These are phyloP conservation scores for Drosophila lutescens DNA, from an alignment of 2,888 invertebrate species.

Conservation along the genomic window DNA sequence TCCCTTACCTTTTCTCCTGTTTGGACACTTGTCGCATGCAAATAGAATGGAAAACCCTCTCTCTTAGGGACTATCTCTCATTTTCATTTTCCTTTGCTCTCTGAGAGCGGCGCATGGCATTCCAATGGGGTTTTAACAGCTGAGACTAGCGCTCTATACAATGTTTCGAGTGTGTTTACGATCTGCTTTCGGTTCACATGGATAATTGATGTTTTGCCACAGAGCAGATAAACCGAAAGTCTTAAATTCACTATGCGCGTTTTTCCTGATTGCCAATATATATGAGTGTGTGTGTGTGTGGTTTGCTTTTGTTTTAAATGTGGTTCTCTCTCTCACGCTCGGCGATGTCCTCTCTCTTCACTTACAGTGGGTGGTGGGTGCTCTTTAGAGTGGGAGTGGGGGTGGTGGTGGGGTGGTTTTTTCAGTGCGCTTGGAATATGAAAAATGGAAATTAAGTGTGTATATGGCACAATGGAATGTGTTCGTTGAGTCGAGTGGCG, in stretches of 20 bases:
- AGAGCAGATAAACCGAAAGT: constrained; percentile 38
- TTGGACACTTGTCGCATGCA: constrained; percentile 73
- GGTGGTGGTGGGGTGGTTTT: constrained; percentile 37
- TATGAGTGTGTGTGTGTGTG: neutral
- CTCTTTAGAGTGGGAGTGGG: constrained; percentile 45
- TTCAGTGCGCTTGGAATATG: constrained; percentile 72
- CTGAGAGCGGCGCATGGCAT: constrained; percentile 30
- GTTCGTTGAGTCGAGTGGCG: constrained; percentile 55
- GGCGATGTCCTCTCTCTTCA: neutral
- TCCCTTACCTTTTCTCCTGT: neutral
- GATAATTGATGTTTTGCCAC: constrained; percentile 47
- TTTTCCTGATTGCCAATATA: constrained; percentile 6
- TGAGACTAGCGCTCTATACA: constrained; percentile 37
- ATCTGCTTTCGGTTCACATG: constrained; percentile 38
- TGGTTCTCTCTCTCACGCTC: neutral
- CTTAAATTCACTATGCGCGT: constrained; percentile 21
- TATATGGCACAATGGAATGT: constrained; percentile 80
- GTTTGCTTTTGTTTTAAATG: constrained; percentile 10
- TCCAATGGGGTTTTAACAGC: constrained; percentile 43
- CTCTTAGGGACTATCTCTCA: neutral
- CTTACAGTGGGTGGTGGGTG: constrained; percentile 29
- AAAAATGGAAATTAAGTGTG: constrained; percentile 81
- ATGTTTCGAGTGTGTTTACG: constrained; percentile 43
- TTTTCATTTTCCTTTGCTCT: constrained; percentile 9
- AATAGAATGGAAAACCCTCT: constrained; percentile 2